Evolutionary conservation across 1,140 invertebrate species (phyloP), one percentile per base, ranked within the genome.

Genomic region (Hirudo medicinalis): DNA sequence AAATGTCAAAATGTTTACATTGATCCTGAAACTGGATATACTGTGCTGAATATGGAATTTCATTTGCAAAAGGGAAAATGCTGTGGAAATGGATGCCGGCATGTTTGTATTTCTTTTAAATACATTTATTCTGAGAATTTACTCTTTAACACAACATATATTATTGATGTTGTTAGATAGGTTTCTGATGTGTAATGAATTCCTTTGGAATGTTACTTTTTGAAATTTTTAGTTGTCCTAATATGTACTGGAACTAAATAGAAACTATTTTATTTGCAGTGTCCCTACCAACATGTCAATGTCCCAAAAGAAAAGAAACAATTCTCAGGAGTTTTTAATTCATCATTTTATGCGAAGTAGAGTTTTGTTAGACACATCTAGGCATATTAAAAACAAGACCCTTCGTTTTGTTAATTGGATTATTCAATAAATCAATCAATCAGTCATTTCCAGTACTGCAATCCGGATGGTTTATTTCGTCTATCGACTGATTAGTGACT

Each of bases 11-110:
- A n/a, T 63, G 22, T 15, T n/a, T 63, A 63, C 29, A 63, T 8
- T n/a, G 57, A 63, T 63, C 57, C 57, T 63, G 22, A 32, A 63
- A 63, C 22, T 63, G 57, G 57, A 1, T 63, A 63, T 32, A 63
- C 57, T 13, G 57, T 63, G 20, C 6, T 63, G 29, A 63, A 22
- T 25, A 25, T 63, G 3, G 11, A 25, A 25, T 63, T 63, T 32
- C 57, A 63, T 63, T 32, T 63, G 22, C 22, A 63, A 63, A 13
- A n/a, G 19, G 57, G 29, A 63, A 63, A 63, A 13, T 63, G 57
- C 29, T 63, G 57, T 32, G 57, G 57, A 63, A 63, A n/a, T 32
- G 57, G 57, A 15, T 63, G 57, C 20, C 22, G 57, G 17, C 57
- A 63, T 63, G 57, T 63, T 63, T 63, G 57, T 63, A 13, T 63